Evolutionary conservation across 2,797 vertebrate species (phyloP), one percentile per base, ranked within the genome.

Genomic region (Hydrocynus forskahlii): DNA sequence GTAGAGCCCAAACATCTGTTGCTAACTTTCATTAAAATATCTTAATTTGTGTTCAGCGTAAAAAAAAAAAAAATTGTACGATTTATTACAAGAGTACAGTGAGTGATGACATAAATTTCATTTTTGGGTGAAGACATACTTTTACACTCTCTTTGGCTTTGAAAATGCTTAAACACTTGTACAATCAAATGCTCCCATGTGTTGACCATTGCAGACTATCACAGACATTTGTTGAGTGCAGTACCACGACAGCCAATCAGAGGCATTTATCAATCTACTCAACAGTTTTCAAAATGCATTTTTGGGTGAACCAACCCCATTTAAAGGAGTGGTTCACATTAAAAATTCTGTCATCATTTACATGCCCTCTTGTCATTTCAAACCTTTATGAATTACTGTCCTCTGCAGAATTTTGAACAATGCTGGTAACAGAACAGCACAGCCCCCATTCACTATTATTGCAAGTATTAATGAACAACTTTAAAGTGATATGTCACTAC

Each of bases 1-100:
- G 63, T 60, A 62, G 60, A 81, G 57, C 48, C 60, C n/a, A 23
- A 70, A 29, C 7, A 14, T 75, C 48, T 23, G 19, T 52, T 78
- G 76, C 76, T 40, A 71, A 71, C 67, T 71, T 79, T 45, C 52
- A 71, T 79, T 71, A 60, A 79, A 79, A 74, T 80, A 74, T 74
- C 25, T 64, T 80, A 9, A 80, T 74, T 54, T 54, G 52, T 54
- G 52, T 54, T 54, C 52, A 54, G 52, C 52, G 52, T 54, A 54
- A 54, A 54, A 54, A 54, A 5, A 54, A 54, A 5, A 54, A 59
- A 40, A 68, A 62, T 69, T 45, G 29, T 69, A 69, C 14, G 9
- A 16, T 74, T 57, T 59, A 59, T 74, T 54, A 54, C 52, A 54
- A 54, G 52, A 54, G 52, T 54, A 54, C 4, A 54, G 52, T 54